These are phyloP conservation scores for Nerophis lumbriciformis DNA, from an alignment of 2,113 vertebrate genomes.

Conservation along the genomic window DNA sequence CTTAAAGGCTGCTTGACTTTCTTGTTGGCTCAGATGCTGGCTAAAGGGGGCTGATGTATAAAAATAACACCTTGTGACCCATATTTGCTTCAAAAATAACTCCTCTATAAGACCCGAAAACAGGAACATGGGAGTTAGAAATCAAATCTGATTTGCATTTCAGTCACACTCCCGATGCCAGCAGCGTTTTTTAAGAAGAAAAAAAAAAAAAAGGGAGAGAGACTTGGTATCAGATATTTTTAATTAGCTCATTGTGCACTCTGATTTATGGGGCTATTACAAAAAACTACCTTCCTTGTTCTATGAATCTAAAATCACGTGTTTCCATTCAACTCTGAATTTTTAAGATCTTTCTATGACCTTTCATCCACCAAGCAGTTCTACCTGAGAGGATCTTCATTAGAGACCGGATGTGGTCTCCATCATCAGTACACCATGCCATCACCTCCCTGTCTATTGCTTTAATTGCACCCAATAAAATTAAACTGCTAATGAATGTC, in stretches of 20 bases:
- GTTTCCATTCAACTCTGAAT: conserved; percentile 9
- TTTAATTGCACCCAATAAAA: conserved; percentile 59
- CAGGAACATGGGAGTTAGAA: conserved; percentile 39
- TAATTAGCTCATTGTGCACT: conserved; percentile 23
- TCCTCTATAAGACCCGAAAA: conserved; percentile 55
- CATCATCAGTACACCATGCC: not conserved
- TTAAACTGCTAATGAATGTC: conserved; percentile 56
- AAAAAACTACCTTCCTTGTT: conserved; percentile 10
- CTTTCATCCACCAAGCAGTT: conserved; percentile 1
- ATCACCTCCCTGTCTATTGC: conserved; percentile 39
- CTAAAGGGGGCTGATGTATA: conserved; percentile 60
- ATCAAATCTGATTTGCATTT: conserved; percentile 60
- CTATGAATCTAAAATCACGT: not conserved
- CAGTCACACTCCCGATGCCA: conserved; percentile 47
- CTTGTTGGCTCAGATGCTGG: conserved; percentile 59
- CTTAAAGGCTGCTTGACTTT: conserved; percentile 33
- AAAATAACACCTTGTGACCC: conserved; percentile 74
- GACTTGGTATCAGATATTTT: conserved; percentile 20
- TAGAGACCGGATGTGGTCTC: conserved; percentile 18
- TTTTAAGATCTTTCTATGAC: conserved; percentile 17
- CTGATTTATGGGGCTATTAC: conserved; percentile 14
- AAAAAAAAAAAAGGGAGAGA: conserved; percentile 21
- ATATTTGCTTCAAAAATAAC: conserved; percentile 69
- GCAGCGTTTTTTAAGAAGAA: conserved; percentile 45
- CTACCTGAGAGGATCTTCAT: conserved; percentile 38